Base-by-base conservation (phyloP, 2,113 vertebrate genomes). In the Boleophthalmus pectinirostris region DNA sequence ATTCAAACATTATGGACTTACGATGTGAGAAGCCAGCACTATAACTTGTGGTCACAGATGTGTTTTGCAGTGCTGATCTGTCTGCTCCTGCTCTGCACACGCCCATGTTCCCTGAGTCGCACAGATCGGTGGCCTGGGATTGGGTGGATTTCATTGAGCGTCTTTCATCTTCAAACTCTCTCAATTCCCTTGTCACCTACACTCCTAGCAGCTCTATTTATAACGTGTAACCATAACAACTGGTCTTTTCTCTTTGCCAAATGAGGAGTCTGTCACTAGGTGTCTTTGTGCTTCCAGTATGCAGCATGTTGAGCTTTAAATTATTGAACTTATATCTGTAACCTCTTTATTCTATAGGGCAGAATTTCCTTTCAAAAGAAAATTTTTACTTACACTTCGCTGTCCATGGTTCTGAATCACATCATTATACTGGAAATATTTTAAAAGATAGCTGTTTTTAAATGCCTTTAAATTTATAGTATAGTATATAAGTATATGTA, bases 191-290 rank as follows among this genome's bases (percentile, higher is more conserved):
- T 86, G 91, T 93, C 92, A 92, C 91, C 88, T 90, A 79, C 83
- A 82, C 84, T 83, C 73, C 81, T 60, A 78, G 85, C 81, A 73
- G 85, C 87, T 89, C 93, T 94, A 94, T 94, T 94, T 93, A 91
- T 93, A 93, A 87, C 88, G 69, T 88, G 92, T 93, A 91, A 93
- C 93, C 93, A 93, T 94, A 92, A 94, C 93, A 93, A 93, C 91
- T 69, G 80, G 74, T 84, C 72, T 79, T 78, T 88, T 89, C 82
- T 82, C 85, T 75, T 86, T 74, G 83, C 78, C 75, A 84, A 85
- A 81, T 12, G 57, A 72, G 82, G 73, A 84, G 73, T 75, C 81
- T 87, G 87, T 91, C 90, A 88, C 84, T 63, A 72, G 68, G 75
- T 74, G 82, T 84, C 81, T 89, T 82, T 89, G 76, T 86, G 83